Evolutionary conservation across 2,797 vertebrate species (phyloP), one percentile per base, ranked within the genome.

Genomic region (Darevskia mixta): DNA sequence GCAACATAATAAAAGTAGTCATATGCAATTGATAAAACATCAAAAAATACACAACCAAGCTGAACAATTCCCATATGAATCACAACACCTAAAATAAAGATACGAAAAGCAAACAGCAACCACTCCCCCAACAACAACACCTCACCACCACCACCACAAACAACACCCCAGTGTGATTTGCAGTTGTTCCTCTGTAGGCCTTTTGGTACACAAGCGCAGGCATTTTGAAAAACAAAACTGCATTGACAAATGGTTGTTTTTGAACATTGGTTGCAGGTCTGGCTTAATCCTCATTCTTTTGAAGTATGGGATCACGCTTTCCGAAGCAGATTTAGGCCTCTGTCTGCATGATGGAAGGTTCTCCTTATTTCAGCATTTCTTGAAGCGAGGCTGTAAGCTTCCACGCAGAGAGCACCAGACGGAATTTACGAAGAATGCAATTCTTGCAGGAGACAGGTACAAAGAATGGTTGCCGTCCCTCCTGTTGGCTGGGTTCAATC

Each of bases 391-490:
- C 88, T 97, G 96, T 55, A 90, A 86, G 0, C 86, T 97, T 86
- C 91, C 95, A 89, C 83, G 93, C 0, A 95, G 91, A 89, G 93
- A 93, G 27, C 90, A 97, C 43, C 17, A 95, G 4, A 7, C 35
- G 0, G 95, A 96, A 69, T 97, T 97, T 94, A 38, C 93, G 79
- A 92, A 32, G 35, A 90, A 89, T 29, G 91, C 95, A 23, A 0
- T 93, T 88, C 79, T 87, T 87, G 95, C 77, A 27, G 93, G 95
- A 2, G 64, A 77, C 64, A 88, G 94, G 0, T 97, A 96, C 75
- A 96, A 95, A 88, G 90, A 97, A 20, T 98, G 97, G 97, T 92
- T 98, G 83, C 97, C 97, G 13, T 92, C 94, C 83, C 94, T 98
- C 45, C 95, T 98, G n/a, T 88, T 97, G 88, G 96, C 97, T 61